Evolutionary conservation across 2,888 invertebrate species (phyloP).

Genomic region (Ennomos fuscantarius): DNA sequence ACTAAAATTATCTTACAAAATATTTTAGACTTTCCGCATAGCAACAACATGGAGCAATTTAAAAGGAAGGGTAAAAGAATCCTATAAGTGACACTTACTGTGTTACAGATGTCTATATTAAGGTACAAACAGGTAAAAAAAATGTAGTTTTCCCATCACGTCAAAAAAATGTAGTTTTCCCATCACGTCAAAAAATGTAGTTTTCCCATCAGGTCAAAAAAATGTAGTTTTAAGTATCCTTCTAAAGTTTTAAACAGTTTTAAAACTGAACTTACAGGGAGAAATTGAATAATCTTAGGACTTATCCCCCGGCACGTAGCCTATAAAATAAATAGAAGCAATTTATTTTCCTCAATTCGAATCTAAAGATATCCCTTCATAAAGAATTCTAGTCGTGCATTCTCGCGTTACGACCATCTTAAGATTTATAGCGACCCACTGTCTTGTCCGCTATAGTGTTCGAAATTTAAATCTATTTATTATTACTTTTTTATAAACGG

Average conservation of each 20-base stretch:
- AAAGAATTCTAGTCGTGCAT: constrained; percentile 77
- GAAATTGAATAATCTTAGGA: constrained; percentile 22
- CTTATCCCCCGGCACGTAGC: constrained; percentile 39
- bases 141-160: too few relatives aligned
- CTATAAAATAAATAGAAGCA: constrained; percentile 52
- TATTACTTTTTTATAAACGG: constrained; percentile 24
- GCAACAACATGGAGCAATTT: too few relatives aligned
- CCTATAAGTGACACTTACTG: too few relatives aligned
- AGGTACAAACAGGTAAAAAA: too few relatives aligned
- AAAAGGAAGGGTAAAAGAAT: too few relatives aligned
- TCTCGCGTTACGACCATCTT: constrained; percentile 78
- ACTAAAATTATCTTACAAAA: too few relatives aligned
- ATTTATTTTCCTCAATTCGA: constrained; percentile 65
- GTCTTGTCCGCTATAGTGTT: constrained; percentile 81
- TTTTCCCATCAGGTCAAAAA: too few relatives aligned
- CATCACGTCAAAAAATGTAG: too few relatives aligned
- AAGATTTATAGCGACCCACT: constrained; percentile 80
- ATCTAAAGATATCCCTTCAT: constrained; percentile 69
- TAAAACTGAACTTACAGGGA: constrained; percentile 17
- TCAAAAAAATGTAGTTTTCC: too few relatives aligned
- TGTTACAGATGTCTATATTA: too few relatives aligned
- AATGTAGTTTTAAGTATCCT: too few relatives aligned
- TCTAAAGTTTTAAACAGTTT: background rate
- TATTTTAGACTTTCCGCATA: too few relatives aligned
- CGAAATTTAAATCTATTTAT: constrained; percentile 82